Percentiles rank a stretch among this genome's conserved stretches.
Conservation (phyloP, 2,888 invertebrate species). For the Cataglyphis albicans region DNA sequence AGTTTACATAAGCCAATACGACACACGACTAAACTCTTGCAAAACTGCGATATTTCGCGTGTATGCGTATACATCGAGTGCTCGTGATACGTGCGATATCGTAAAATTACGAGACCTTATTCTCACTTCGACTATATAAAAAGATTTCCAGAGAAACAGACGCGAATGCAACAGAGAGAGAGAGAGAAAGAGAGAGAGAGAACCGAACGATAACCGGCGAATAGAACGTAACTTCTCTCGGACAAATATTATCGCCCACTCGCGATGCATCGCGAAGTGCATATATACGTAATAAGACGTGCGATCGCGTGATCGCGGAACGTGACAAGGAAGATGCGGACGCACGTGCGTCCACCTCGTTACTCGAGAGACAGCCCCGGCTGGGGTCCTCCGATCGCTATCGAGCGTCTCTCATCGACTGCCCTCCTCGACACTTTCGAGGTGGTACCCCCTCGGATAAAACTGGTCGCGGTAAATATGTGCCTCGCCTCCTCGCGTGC, state of each 20-base stretch:
- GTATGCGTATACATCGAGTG: not conserved
- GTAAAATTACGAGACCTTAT: not conserved
- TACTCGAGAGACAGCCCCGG: slow-evolving; percentile 1
- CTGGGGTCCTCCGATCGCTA: slow-evolving; percentile 19
- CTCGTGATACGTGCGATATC: not conserved
- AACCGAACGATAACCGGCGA: not conserved
- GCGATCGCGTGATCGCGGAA: slow-evolving; percentile 42
- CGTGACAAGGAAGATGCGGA: slow-evolving; percentile 42
- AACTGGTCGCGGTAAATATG: slow-evolving; percentile 44
- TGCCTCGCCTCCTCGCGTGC: slow-evolving; percentile 52
- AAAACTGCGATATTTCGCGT: not conserved
- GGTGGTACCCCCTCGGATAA: slow-evolving; percentile 5
- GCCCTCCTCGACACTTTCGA: slow-evolving; percentile 22
- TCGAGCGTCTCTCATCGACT: slow-evolving; percentile 46
- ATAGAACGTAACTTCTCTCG: slow-evolving; percentile 9
- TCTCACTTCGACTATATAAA: not conserved
- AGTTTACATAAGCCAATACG: not conserved
- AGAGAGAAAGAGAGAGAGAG: no score
- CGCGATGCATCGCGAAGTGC: not conserved
- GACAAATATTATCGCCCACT: slow-evolving; percentile 16
- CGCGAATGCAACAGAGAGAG: not conserved
- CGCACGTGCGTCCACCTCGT: slow-evolving; percentile 50
- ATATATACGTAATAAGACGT: slow-evolving; percentile 4
- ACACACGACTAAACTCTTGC: not conserved
- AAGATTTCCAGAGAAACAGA: slow-evolving; percentile 7